These are phyloP conservation scores for Mesoligia furuncula DNA, from an alignment of 2,888 invertebrate species.

Conservation along the genomic window DNA sequence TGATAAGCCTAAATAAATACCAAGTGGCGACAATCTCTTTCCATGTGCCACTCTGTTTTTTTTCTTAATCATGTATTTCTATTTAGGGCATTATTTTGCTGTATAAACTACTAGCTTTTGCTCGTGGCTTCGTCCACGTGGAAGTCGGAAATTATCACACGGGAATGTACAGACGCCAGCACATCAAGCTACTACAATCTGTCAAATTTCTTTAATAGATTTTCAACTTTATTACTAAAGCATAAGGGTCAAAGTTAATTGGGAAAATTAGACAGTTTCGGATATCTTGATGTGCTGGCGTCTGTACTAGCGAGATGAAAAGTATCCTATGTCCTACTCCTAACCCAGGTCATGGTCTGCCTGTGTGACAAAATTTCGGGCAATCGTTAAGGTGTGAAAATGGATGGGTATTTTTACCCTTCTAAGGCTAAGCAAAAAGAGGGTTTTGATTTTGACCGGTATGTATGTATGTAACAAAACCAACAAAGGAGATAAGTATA, in stretches of 20 bases:
- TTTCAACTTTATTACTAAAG: no score
- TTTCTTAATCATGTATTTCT: conserved; percentile 5
- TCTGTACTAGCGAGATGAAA: not conserved
- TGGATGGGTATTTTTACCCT: not conserved
- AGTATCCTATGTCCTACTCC: no score
- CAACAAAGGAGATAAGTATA: no score
- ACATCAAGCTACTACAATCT: no score
- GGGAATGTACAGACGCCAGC: no score
- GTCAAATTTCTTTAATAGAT: no score
- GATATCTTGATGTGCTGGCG: no score
- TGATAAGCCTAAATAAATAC: conserved; percentile 21
- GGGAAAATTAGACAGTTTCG: no score
- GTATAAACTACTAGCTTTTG: not conserved
- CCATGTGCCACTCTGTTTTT: not conserved
- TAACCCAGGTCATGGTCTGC: not conserved
- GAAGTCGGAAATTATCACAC: not conserved
- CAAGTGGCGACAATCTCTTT: not conserved
- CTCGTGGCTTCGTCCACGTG: not conserved
- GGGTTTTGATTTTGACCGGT: no score
- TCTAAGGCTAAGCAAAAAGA: no score
- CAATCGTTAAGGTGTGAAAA: not conserved
- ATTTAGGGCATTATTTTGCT: not conserved
- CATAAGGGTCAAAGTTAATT: no score
- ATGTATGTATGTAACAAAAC: no score
- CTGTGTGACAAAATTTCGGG: not conserved